Percentiles rank a stretch among this genome's conserved stretches.
Conservation (phyloP, 2,888 invertebrate species). For the Heliconius sara region DNA sequence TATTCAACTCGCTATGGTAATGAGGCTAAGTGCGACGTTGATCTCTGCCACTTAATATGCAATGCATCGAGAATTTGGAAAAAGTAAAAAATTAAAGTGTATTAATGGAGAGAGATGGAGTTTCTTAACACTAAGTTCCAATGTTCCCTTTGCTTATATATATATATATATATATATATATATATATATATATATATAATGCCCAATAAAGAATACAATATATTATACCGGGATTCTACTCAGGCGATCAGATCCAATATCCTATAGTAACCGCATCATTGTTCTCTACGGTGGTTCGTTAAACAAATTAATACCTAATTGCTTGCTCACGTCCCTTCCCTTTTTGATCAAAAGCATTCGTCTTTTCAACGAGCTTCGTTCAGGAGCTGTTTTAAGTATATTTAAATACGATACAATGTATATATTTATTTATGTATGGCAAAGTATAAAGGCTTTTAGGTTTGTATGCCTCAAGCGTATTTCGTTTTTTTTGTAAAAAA, state of each 20-base stretch:
- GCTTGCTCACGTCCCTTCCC: constrained; percentile 47
- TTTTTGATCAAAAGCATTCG: constrained; percentile 33
- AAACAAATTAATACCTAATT: constrained; percentile 66
- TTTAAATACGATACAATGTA: constrained; percentile 9
- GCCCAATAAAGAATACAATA: neutral
- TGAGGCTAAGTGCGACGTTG: too few species aligned
- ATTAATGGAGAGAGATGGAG: too few species aligned
- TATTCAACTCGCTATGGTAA: too few species aligned
- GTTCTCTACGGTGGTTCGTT: constrained; percentile 58
- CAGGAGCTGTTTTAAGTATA: constrained; percentile 14
- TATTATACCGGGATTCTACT: constrained; percentile 42
- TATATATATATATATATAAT: too few species aligned
- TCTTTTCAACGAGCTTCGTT: constrained; percentile 23
- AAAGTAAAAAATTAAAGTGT: too few species aligned
- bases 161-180: too few species aligned
- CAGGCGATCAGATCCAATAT: constrained; percentile 49
- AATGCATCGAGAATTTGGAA: too few species aligned
- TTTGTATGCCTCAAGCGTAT: neutral
- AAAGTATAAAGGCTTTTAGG: too few species aligned
- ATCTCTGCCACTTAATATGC: too few species aligned
- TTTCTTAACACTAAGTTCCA: too few species aligned
- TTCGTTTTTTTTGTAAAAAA: neutral
- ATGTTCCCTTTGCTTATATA: too few species aligned
- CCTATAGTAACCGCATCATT: constrained; percentile 58
- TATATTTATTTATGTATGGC: neutral